These are phyloP conservation scores for Lasius platythorax DNA, from an alignment of 2,888 invertebrate species.

Conservation along the genomic window DNA sequence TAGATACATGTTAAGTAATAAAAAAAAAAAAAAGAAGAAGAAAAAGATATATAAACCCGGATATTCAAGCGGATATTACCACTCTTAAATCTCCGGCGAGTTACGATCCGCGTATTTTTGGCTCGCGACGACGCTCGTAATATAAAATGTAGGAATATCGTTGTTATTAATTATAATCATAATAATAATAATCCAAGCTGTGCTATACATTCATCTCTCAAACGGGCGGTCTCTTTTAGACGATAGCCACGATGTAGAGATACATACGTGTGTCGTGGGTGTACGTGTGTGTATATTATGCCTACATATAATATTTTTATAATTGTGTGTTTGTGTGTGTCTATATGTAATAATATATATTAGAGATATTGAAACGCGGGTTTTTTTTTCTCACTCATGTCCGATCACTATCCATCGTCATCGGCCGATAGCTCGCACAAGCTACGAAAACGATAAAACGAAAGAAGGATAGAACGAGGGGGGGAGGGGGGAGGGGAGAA, in stretches of 20 bases:
- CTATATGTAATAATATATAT: slow-evolving; percentile 75
- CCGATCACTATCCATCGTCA: slow-evolving; percentile 80
- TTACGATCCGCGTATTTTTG: slow-evolving; percentile 13
- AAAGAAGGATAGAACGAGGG: not conserved
- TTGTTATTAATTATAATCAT: slow-evolving; percentile 3
- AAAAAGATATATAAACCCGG: not conserved
- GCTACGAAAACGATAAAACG: slow-evolving; percentile 21
- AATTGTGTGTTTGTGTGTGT: not conserved
- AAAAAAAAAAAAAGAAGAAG: slow-evolving; percentile 22
- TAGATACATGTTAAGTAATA: slow-evolving; percentile 69
- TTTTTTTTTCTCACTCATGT: slow-evolving; percentile 81
- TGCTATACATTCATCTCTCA: slow-evolving; percentile 45
- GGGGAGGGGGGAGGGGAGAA: not conserved
- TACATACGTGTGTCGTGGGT: slow-evolving; percentile 61
- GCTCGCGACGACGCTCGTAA: slow-evolving; percentile 19
- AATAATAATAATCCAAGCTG: slow-evolving; percentile 3
- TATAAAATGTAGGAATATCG: slow-evolving; percentile 26
- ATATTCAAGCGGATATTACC: slow-evolving; percentile 55
- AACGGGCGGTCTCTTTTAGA: slow-evolving; percentile 50
- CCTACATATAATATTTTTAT: not conserved
- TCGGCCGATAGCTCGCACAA: slow-evolving; percentile 62
- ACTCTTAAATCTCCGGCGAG: not conserved
- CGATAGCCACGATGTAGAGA: slow-evolving; percentile 75
- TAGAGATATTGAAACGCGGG: slow-evolving; percentile 78
- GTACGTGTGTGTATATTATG: not conserved